Evolutionary conservation across 1,140 invertebrate genomes (phyloP).

Genomic region (Caenorhabditis remanei): DNA sequence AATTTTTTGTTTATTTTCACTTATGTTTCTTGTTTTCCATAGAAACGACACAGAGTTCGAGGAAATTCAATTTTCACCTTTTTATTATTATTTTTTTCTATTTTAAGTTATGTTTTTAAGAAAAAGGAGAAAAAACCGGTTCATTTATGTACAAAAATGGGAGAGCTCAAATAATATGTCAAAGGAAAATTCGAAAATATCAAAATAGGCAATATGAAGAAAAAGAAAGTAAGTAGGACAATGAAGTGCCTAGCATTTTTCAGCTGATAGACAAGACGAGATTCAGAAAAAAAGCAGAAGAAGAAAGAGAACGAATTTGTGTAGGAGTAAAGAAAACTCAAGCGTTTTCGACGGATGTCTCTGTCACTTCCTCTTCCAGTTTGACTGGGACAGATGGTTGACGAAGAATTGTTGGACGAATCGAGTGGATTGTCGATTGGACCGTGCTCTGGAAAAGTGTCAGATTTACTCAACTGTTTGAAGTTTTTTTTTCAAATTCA

Average conservation of each 20-base stretch:
- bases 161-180: neutral
- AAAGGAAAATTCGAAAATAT: neutral
- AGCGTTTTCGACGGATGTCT: conserved; percentile 42
- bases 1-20: conserved; percentile 5
- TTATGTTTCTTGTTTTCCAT: neutral
- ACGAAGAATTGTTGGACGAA: conserved; percentile 60
- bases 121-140: neutral
- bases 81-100: too few relatives aligned
- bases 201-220: neutral
- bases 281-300: neutral
- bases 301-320: neutral
- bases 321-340: neutral
- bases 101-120: neutral
- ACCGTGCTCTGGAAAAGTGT: conserved; percentile 48
- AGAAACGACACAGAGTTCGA: neutral
- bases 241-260: conserved; percentile 39
- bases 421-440: conserved; percentile 59
- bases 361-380: conserved; percentile 48
- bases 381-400: conserved; percentile 39
- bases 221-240: neutral
- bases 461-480: neutral
- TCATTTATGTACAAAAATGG: conserved; percentile 22
- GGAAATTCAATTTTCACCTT: neutral
- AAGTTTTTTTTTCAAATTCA: neutral
- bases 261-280: conserved; percentile 34